Conservation (phyloP, 2,797 vertebrate species). For the Limosa lapponica region DNA sequence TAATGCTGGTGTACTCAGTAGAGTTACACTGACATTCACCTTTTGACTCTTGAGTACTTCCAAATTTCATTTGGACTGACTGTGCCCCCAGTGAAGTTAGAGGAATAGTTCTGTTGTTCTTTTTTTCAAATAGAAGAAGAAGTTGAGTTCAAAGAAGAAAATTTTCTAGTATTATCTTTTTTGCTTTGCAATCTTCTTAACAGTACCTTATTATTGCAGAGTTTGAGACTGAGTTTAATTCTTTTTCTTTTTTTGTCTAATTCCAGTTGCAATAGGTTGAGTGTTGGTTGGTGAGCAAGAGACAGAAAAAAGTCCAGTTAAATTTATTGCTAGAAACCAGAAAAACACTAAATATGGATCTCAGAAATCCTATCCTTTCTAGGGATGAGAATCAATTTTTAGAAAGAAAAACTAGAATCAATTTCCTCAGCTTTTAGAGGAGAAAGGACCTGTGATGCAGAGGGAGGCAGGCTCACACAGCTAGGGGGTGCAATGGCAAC, state of each 20-base stretch:
- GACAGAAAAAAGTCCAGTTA: background rate
- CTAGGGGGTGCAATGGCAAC: rapidly evolving
- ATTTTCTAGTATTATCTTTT: background rate
- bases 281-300: background rate
- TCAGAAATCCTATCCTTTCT: background rate
- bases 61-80: background rate
- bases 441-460: background rate
- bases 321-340: background rate
- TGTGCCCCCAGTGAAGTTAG: background rate
- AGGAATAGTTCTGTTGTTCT: background rate
- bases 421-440: background rate
- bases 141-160: background rate
- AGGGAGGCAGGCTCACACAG: rapidly evolving
- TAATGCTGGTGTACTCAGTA: background rate
- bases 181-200: background rate
- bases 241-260: background rate
- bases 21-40: background rate
- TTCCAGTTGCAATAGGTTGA: background rate
- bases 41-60: background rate
- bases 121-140: background rate
- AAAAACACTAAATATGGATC: background rate
- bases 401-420: background rate
- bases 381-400: background rate
- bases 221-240: background rate
- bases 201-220: background rate